Evolutionary conservation across 1,140 invertebrate species (phyloP).

Genomic region (Lepeophtheirus salmonis): DNA sequence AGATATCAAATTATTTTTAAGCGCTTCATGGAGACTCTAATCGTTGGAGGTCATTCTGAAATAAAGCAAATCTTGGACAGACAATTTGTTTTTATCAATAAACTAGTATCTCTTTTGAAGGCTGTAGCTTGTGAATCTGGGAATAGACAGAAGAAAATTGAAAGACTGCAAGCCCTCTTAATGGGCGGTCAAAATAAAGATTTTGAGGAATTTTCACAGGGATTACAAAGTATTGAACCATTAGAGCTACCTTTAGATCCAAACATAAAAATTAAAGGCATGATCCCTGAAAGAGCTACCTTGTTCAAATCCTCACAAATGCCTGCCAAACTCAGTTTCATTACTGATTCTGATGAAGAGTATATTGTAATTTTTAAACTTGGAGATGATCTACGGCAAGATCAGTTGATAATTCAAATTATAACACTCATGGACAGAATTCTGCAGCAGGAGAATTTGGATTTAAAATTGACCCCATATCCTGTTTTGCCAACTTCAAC

Average conservation of each 20-base stretch:
- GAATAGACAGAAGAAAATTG: conserved; percentile 75
- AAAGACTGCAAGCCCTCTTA: conserved; percentile 60
- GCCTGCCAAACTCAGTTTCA: conserved; percentile 87
- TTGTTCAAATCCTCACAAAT: conserved; percentile 93
- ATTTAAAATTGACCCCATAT: conserved; percentile 87
- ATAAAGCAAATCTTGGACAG: conserved; percentile 46
- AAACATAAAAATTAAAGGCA: conserved; percentile 45
- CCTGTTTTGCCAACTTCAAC: conserved; percentile 79
- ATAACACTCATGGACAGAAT: conserved; percentile 96
- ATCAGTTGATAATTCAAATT: conserved; percentile 88
- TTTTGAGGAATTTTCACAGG: conserved; percentile 24
- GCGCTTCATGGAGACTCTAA: not conserved
- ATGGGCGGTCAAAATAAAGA: conserved; percentile 44
- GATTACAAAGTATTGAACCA: conserved; percentile 64
- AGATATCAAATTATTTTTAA: not conserved
- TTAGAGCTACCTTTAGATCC: conserved; percentile 87
- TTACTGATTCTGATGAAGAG: conserved; percentile 55
- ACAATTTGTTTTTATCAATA: conserved; percentile 76
- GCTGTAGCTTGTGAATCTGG: conserved; percentile 73
- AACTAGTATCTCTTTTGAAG: conserved; percentile 72
- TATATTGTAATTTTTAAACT: conserved; percentile 96
- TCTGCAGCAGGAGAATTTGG: conserved; percentile 72
- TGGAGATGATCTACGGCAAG: conserved; percentile 94
- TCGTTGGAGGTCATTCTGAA: conserved; percentile 37
- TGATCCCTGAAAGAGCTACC: conserved; percentile 40